phyloP scores from a whole-genome alignment of 2,797 vertebrate species.

The Allobates femoralis region DNA sequence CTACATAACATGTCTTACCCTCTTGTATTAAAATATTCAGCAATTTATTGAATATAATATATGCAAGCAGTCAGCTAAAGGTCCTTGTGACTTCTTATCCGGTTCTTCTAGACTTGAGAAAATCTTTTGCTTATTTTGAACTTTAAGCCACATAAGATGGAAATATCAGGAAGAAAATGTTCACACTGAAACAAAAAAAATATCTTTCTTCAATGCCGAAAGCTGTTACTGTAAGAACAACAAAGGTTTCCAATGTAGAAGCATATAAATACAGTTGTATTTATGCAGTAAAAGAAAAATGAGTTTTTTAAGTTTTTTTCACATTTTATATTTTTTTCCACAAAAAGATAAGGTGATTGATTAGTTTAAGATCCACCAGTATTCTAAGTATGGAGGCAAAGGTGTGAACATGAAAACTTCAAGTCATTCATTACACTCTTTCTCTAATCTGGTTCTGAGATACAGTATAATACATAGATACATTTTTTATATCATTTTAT shows the following conservation, averaged over 20 bases:
- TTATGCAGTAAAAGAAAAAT: neutral
- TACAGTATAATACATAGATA: too few relatives aligned
- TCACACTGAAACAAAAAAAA: neutral
- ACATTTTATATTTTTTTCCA: too few relatives aligned
- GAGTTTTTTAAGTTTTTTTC: too few relatives aligned
- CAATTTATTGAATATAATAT: neutral
- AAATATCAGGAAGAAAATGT: neutral
- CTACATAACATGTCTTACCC: neutral
- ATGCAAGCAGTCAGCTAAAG: neutral
- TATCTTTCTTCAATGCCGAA: neutral
- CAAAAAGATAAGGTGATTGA: too few relatives aligned
- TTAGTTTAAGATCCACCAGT: too few relatives aligned
- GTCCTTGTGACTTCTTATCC: neutral
- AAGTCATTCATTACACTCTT: too few relatives aligned
- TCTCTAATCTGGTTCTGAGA: too few relatives aligned
- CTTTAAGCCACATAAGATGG: neutral
- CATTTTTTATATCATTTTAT: too few relatives aligned
- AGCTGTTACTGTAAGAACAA: neutral
- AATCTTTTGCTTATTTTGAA: neutral
- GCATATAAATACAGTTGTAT: neutral
- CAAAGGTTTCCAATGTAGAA: neutral
- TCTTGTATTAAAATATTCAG: slow-evolving; percentile 5
- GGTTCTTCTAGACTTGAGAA: neutral
- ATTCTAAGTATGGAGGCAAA: too few relatives aligned
- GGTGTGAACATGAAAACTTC: too few relatives aligned